These are phyloP conservation scores for Drosophila bifasciata DNA, from an alignment of 1,140 invertebrate species.

Conservation along the genomic window DNA sequence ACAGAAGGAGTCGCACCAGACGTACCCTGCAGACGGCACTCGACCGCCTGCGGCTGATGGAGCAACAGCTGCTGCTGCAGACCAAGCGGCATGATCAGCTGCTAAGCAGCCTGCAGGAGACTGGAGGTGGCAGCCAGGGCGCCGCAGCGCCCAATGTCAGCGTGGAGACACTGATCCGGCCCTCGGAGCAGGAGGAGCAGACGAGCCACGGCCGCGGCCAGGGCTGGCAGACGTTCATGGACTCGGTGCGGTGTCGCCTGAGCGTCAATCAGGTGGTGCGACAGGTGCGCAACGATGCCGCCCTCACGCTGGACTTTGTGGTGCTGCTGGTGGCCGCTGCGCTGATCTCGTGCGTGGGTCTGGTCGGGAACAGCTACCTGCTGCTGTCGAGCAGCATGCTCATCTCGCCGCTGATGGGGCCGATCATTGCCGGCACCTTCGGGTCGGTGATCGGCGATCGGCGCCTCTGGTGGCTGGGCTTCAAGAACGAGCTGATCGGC, in stretches of 20 bases:
- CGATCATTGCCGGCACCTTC: constrained; percentile 90
- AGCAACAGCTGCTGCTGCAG: constrained; percentile 47
- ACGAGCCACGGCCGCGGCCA: background rate
- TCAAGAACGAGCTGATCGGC: constrained; percentile 88
- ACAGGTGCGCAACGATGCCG: constrained; percentile 86
- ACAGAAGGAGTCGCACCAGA: too few species aligned
- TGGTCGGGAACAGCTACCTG: constrained; percentile 91
- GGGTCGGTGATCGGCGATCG: constrained; percentile 88
- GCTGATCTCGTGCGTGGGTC: constrained; percentile 88
- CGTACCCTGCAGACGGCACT: too few species aligned
- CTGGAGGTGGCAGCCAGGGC: constrained; percentile 74
- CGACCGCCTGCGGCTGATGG: too few species aligned
- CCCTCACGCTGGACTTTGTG: constrained; percentile 90
- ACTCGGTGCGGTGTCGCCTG: constrained; percentile 87
- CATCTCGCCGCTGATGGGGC: constrained; percentile 91
- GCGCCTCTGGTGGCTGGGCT: constrained; percentile 86
- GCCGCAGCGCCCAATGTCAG: too few species aligned
- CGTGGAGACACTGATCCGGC: constrained; percentile 43
- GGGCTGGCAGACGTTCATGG: constrained; percentile 86
- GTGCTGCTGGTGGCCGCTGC: constrained; percentile 88
- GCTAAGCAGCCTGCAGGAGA: constrained; percentile 73
- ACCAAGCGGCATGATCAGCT: constrained; percentile 81
- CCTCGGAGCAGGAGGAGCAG: background rate
- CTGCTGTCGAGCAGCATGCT: constrained; percentile 91
- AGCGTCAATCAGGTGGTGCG: constrained; percentile 90